Conservation (phyloP, 2,113 vertebrate species). For the Peromyscus leucopus region DNA sequence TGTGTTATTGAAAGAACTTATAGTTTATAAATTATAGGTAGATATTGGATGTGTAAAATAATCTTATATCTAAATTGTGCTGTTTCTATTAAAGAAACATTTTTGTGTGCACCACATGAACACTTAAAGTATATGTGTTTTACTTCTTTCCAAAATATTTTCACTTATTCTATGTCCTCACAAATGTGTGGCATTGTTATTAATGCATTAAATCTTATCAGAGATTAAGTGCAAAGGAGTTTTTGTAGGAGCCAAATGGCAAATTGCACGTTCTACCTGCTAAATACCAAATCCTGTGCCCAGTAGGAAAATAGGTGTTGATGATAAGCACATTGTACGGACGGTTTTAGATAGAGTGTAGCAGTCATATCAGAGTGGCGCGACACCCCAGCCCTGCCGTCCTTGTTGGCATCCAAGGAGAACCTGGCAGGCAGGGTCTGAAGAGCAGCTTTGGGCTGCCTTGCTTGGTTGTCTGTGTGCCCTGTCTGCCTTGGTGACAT, state of each 20-base stretch:
- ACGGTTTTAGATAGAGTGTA: background rate
- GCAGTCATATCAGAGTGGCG: background rate
- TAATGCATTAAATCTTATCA: background rate
- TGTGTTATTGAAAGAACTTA: background rate
- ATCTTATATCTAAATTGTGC: background rate
- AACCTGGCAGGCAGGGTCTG: background rate
- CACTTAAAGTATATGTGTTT: slow-evolving; percentile 7
- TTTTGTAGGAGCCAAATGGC: background rate
- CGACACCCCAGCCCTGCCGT: background rate
- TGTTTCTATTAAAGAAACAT: background rate
- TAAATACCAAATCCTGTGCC: background rate
- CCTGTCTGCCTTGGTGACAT: background rate
- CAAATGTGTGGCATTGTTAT: background rate
- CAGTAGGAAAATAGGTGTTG: background rate
- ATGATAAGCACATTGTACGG: background rate
- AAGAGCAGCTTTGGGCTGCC: background rate
- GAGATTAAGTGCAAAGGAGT: background rate
- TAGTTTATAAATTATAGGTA: background rate
- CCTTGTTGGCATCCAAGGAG: background rate
- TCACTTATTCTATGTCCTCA: background rate
- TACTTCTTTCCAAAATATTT: slow-evolving; percentile 22
- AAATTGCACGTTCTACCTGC: background rate
- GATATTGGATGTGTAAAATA: background rate
- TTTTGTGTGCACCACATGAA: background rate
- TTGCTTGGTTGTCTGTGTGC: background rate